Conservation (phyloP, 2,888 invertebrate genomes). For the Philhelius pedissequus region DNA sequence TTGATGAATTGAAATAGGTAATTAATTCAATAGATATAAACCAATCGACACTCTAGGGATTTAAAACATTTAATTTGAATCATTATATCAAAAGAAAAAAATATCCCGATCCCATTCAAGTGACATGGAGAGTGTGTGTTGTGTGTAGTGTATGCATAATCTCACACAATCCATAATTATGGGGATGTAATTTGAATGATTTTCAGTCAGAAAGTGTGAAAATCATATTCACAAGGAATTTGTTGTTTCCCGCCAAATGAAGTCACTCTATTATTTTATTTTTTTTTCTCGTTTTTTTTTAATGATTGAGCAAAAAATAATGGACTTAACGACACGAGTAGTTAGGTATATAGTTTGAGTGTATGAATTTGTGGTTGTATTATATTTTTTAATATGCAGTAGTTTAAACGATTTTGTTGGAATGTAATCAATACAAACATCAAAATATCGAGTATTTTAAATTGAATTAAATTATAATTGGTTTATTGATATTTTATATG, state of each 20-base stretch:
- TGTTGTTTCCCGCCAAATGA: conserved; percentile 32
- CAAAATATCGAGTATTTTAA: background rate
- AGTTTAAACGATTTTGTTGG: background rate
- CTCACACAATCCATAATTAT: background rate
- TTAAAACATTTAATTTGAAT: too few species aligned
- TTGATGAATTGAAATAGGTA: too few species aligned
- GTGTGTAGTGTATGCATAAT: background rate
- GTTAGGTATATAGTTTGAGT: conserved; percentile 12
- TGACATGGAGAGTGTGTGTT: background rate
- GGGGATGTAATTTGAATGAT: conserved; percentile 3
- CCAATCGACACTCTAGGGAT: too few species aligned
- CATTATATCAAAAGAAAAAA: too few species aligned
- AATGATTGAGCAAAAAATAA: conserved; percentile 1
- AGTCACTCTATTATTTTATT: conserved; percentile 26
- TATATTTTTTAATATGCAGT: background rate
- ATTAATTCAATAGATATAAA: too few species aligned
- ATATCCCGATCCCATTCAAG: background rate
- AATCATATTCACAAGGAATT: conserved; percentile 18
- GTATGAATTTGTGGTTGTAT: background rate
- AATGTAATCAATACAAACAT: background rate
- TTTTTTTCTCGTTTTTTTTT: too few species aligned
- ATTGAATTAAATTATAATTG: background rate
- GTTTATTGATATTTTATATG: background rate
- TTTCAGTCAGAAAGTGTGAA: conserved; percentile 24
- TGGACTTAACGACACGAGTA: too few species aligned